phyloP scores from a whole-genome alignment of 2,888 invertebrate genomes.

The Pherbina coryleti region DNA sequence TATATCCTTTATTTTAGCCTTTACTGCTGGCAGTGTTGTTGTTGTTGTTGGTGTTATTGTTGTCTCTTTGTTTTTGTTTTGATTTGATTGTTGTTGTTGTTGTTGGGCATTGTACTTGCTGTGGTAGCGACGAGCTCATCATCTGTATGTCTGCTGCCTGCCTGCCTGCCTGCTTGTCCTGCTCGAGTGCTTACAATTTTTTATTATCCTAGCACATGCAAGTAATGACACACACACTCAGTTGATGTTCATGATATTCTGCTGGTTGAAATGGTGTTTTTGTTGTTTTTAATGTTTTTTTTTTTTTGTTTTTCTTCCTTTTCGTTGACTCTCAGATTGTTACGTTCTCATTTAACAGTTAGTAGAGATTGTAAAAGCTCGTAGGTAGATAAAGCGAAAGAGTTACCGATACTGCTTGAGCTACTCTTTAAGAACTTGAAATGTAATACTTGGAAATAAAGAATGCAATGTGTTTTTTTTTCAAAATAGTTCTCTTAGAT shows the following conservation, averaged over 20 bases:
- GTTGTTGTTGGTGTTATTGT: no score
- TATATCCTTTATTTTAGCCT: slow-evolving; percentile 12
- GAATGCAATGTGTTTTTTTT: no score
- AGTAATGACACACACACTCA: not conserved
- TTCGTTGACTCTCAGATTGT: not conserved
- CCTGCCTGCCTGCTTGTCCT: not conserved
- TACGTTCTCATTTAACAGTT: not conserved
- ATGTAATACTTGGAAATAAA: no score
- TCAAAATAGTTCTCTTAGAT: no score
- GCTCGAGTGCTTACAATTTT: slow-evolving; percentile 20
- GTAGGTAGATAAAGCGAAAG: not conserved
- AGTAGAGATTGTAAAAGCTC: not conserved
- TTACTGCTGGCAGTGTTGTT: not conserved
- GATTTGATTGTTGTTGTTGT: not conserved
- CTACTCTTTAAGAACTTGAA: no score
- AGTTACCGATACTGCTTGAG: no score
- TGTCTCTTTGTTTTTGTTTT: not conserved
- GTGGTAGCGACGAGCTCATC: not conserved
- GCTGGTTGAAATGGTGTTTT: not conserved
- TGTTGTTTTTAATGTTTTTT: not conserved
- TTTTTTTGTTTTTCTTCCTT: not conserved
- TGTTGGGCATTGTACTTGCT: not conserved
- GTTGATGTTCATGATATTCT: slow-evolving; percentile 8
- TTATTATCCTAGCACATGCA: slow-evolving; percentile 33
- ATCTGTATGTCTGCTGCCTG: not conserved